Evolutionary conservation across 30 jellyfish, hydroid and myxozoan species (phyloP), one percentile per base, ranked within the genome.

Genomic region (Hydra vulgaris): DNA sequence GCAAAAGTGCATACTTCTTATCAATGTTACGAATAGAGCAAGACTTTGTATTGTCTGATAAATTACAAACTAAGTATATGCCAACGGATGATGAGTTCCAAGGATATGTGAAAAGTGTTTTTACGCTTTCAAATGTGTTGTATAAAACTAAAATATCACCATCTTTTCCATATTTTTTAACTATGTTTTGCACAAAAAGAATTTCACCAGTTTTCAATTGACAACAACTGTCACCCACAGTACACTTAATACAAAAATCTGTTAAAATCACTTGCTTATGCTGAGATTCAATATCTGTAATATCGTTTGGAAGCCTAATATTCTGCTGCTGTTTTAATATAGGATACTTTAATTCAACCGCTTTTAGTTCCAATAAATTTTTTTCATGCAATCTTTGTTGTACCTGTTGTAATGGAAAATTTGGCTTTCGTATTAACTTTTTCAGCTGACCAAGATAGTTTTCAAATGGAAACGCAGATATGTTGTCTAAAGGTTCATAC

Each of bases 381-480:
- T 40, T 40, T 40, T 40, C 61, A 40, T 40, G 61, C 61, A 40
- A 40, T 40, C 61, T 40, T 12, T 12, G 61, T 40, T 40, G 61
- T 40, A 40, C 61, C 61, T 40, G 61, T 40, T 40, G 61, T 40
- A 40, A 40, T 40, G 61, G 61, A 40, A 40, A 40, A 40, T 40
- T 40, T 40, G 61, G 61, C 61, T 40, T 40, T 40, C 61, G 61
- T 40, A 40, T 40, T 40, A 40, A 40, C 61, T 40, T 40, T 40
- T 3, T 40, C 27, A 69, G 76, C 76, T 69, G 76, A 21, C 76
- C 76, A 69, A 69, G 76, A 69, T 69, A 69, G 76, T 69, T 69
- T 40, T 40, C 61, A 40, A 40, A 40, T 40, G 61, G 61, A 40
- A 40, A 40, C 61, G 61, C 61, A 40, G 61, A 40, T 40, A 40